Percentiles rank a stretch among this genome's conserved stretches.
These are phyloP conservation scores for Rhea pennata DNA, from an alignment of 2,113 vertebrate species.

Conservation along the genomic window DNA sequence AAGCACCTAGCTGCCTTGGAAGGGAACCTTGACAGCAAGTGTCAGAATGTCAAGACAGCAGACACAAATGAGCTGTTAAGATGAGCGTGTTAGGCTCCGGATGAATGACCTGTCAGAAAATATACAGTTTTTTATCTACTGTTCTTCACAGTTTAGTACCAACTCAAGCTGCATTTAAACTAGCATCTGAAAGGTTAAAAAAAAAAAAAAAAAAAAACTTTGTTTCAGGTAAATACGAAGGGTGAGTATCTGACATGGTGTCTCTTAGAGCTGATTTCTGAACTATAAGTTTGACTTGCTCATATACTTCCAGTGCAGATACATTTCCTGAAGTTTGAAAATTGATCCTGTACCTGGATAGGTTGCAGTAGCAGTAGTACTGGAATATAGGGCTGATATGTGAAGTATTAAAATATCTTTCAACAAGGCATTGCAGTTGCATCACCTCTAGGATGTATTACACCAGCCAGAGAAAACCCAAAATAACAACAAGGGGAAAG, in stretches of 20 bases:
- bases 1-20: neutral
- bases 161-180: neutral
- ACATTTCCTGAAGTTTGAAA: neutral
- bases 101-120: conserved; percentile 55
- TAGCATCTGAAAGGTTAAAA: too few relatives aligned
- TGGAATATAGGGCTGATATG: neutral
- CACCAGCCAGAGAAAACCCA: neutral
- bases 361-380: neutral
- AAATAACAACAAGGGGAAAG: neutral
- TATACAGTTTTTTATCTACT: neutral
- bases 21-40: conserved; percentile 23
- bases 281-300: neutral
- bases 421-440: neutral
- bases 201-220: neutral
- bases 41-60: conserved; percentile 16
- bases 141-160: neutral
- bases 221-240: neutral
- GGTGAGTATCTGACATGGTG: neutral
- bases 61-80: conserved; percentile 35
- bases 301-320: accelerated
- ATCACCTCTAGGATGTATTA: neutral
- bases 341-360: neutral
- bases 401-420: neutral
- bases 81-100: neutral
- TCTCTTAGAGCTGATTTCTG: neutral